phyloP scores from a whole-genome alignment of 2,888 invertebrate genomes.

The Eupithecia pulchellata region DNA sequence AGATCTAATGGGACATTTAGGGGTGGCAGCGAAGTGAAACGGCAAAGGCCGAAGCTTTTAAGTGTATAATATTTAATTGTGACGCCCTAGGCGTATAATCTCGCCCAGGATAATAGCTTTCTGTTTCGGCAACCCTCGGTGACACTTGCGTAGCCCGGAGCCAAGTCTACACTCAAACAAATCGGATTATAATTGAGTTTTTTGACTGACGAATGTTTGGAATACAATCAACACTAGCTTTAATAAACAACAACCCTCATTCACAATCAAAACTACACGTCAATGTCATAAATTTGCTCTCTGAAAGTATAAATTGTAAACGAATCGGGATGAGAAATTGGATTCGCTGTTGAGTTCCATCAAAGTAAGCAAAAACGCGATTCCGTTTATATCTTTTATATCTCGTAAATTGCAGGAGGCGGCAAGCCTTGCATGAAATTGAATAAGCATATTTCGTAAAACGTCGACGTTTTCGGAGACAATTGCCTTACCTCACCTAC shows the following conservation, averaged over 20 bases:
- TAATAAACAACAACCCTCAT: slow-evolving; percentile 31
- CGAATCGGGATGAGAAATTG: slow-evolving; percentile 79
- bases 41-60: slow-evolving; percentile 86
- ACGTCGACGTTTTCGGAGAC: slow-evolving; percentile 85
- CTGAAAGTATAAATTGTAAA: slow-evolving; percentile 75
- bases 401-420: slow-evolving; percentile 86
- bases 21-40: slow-evolving; percentile 85
- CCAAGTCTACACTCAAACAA: slow-evolving; percentile 77
- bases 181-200: slow-evolving; percentile 83
- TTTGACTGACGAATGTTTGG: slow-evolving; percentile 70
- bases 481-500: slow-evolving; percentile 86
- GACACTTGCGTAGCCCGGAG: slow-evolving; percentile 81
- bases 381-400: slow-evolving; percentile 86
- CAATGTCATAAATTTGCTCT: slow-evolving; percentile 64
- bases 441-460: slow-evolving; percentile 86
- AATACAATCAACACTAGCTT: slow-evolving; percentile 47
- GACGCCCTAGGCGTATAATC: slow-evolving; percentile 86
- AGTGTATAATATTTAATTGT: slow-evolving; percentile 86
- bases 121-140: slow-evolving; percentile 84
- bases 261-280: slow-evolving; percentile 37
- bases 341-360: slow-evolving; percentile 83
- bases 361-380: slow-evolving; percentile 85
- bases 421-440: slow-evolving; percentile 86
- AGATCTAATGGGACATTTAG: slow-evolving; percentile 86
- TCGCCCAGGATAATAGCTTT: slow-evolving; percentile 86